These are phyloP conservation scores for Agrochola lota DNA, from an alignment of 2,888 invertebrate genomes.

Conservation along the genomic window DNA sequence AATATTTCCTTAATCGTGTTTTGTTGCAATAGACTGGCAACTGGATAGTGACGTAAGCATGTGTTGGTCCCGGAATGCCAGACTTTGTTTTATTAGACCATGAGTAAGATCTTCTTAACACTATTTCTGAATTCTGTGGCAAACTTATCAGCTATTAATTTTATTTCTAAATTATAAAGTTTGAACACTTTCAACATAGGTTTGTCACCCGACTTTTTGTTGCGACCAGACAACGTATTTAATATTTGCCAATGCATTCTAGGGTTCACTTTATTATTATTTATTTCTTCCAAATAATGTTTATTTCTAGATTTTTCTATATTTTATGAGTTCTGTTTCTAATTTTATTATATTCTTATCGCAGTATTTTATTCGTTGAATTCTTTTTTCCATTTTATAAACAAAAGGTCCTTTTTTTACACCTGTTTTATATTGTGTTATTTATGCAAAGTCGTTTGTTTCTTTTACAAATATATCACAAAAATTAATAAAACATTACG, in stretches of 20 bases:
- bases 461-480: neutral
- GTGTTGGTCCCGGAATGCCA: too few relatives aligned
- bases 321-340: neutral
- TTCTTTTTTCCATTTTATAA: neutral
- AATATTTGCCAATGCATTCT: neutral
- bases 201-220: conserved; percentile 3
- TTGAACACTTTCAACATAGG: neutral
- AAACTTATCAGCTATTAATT: too few relatives aligned
- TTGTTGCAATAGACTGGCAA: too few relatives aligned
- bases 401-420: neutral
- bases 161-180: neutral
- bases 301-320: neutral
- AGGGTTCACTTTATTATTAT: conserved; percentile 4
- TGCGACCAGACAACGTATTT: neutral
- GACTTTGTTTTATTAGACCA: too few relatives aligned
- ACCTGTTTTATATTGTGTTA: neutral
- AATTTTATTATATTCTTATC: neutral
- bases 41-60: too few relatives aligned
- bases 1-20: too few relatives aligned
- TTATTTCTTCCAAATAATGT: neutral
- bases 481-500: too few relatives aligned
- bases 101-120: too few relatives aligned
- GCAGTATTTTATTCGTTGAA: neutral
- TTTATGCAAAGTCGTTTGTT: neutral
- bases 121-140: too few relatives aligned